phyloP scores from a whole-genome alignment of 2,113 vertebrate species.

The Daboia siamensis region DNA sequence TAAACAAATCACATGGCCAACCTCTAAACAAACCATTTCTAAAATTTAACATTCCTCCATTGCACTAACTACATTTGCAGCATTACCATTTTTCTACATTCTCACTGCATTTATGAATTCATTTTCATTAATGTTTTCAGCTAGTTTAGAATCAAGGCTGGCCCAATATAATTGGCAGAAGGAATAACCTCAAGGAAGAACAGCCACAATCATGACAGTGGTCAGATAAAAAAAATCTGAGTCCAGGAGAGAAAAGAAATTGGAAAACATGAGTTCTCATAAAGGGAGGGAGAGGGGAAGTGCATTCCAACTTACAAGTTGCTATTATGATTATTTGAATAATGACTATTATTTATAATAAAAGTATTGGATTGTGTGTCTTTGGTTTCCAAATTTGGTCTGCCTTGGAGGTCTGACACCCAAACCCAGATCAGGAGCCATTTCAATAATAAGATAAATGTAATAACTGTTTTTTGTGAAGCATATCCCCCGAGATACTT shows the following conservation, averaged over 20 bases:
- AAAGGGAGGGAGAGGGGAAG: neutral
- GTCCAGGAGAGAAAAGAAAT: neutral
- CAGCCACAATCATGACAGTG: neutral
- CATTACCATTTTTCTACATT: neutral
- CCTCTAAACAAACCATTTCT: neutral
- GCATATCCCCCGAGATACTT: constrained; percentile 19
- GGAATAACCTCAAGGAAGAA: neutral
- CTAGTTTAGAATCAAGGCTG: neutral
- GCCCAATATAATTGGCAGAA: neutral
- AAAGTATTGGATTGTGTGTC: neutral
- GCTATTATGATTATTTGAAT: neutral
- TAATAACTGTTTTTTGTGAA: neutral
- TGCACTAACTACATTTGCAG: neutral
- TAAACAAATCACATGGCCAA: neutral
- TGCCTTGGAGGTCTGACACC: neutral
- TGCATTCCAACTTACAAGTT: neutral
- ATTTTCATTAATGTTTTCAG: neutral
- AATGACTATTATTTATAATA: neutral
- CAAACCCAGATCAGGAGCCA: neutral
- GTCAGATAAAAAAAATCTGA: neutral
- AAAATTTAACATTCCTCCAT: neutral
- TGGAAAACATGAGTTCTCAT: neutral
- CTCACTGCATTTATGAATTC: neutral
- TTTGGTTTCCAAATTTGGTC: neutral
- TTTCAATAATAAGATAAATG: neutral